These are phyloP conservation scores for Atrichornis clamosus DNA, from an alignment of 2,113 vertebrate species.

Conservation along the genomic window DNA sequence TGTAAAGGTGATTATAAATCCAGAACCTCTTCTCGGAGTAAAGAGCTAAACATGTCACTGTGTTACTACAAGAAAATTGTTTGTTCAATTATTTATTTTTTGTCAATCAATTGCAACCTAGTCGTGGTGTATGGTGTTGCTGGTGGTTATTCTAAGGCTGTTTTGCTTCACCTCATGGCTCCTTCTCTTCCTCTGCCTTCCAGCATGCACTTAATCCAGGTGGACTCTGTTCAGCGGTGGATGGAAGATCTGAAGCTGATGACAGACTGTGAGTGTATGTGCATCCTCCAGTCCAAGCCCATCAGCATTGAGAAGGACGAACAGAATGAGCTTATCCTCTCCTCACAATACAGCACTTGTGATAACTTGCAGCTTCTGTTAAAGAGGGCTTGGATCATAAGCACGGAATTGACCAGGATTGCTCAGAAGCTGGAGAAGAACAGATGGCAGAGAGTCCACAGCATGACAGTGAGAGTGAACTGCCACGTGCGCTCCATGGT, in stretches of 20 bases:
- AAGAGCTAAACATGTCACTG: background rate
- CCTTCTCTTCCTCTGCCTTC: background rate
- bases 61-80: background rate
- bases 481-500: slow-evolving; percentile 92
- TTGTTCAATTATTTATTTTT: background rate
- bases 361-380: slow-evolving; percentile 89
- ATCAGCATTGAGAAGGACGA: slow-evolving; percentile 88
- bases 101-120: background rate
- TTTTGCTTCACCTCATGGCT: background rate
- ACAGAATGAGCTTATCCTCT: slow-evolving; percentile 83
- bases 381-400: slow-evolving; percentile 91
- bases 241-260: slow-evolving; percentile 96
- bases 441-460: slow-evolving; percentile 90
- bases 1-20: background rate
- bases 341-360: slow-evolving; percentile 71
- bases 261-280: slow-evolving; percentile 98
- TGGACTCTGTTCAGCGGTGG: slow-evolving; percentile 97
- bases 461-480: slow-evolving; percentile 86
- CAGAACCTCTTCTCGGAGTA: background rate
- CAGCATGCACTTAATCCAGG: slow-evolving; percentile 86
- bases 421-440: slow-evolving; percentile 91
- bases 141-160: background rate
- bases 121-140: background rate
- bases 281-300: slow-evolving; percentile 94
- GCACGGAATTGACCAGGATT: slow-evolving; percentile 90